Evolutionary conservation across 2,797 vertebrate species (phyloP).

Genomic region (Sciurus vulgaris): DNA sequence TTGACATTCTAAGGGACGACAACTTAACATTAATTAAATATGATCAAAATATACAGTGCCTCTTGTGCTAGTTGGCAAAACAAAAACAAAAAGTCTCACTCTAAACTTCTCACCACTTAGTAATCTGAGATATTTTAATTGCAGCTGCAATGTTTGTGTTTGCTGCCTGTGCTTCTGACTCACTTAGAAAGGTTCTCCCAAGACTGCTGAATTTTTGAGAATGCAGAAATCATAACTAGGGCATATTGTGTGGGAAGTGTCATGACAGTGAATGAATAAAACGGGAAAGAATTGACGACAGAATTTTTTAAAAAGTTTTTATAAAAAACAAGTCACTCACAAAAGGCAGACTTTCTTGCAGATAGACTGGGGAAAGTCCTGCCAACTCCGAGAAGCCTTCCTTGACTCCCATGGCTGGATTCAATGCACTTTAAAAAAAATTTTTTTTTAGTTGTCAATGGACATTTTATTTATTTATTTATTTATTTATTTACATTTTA

Average conservation of each 20-base stretch:
- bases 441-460: too few species aligned
- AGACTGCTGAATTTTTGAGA: conserved; percentile 67
- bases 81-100: conserved; percentile 50
- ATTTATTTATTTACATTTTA: too few species aligned
- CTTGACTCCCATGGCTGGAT: not conserved
- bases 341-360: conserved; percentile 37
- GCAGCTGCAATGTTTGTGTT: conserved; percentile 54
- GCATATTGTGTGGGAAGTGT: conserved; percentile 51
- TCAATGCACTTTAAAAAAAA: not conserved
- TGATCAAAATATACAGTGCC: not conserved
- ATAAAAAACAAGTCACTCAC: conserved; percentile 63
- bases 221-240: conserved; percentile 70
- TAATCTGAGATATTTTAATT: conserved; percentile 63
- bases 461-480: too few species aligned
- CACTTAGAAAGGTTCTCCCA: conserved; percentile 66
- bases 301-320: conserved; percentile 16
- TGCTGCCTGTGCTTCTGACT: conserved; percentile 56
- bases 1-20: not conserved
- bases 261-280: conserved; percentile 63
- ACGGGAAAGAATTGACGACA: conserved; percentile 37
- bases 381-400: not conserved
- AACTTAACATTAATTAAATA: conserved; percentile 10
- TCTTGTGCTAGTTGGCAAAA: not conserved
- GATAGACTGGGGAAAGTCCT: conserved; percentile 1
- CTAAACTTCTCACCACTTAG: conserved; percentile 50